phyloP scores from a whole-genome alignment of 1,140 invertebrate genomes.

The Lepidotrigona ventralis region DNA sequence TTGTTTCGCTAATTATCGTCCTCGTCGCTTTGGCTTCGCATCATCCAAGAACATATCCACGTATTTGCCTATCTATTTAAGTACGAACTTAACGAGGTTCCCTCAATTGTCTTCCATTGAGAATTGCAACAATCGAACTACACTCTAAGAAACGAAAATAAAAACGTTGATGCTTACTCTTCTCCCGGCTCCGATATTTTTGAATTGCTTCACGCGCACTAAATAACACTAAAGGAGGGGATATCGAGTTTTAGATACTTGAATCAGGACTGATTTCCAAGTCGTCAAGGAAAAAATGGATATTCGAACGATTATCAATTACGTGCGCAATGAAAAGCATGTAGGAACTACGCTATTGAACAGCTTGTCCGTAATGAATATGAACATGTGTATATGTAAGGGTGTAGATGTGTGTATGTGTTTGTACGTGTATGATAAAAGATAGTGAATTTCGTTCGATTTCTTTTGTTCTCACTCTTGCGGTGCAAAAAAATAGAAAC shows the following conservation, averaged over 20 bases:
- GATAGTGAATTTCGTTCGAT: conserved; percentile 21
- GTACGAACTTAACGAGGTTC: background rate
- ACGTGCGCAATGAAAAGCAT: conserved; percentile 50
- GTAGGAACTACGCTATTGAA: conserved; percentile 63
- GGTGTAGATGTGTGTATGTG: conserved; percentile 4
- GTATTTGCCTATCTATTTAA: background rate
- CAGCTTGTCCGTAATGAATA: conserved; percentile 35
- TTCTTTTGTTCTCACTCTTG: conserved; percentile 11
- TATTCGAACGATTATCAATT: conserved; percentile 43
- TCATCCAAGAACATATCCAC: conserved; percentile 1
- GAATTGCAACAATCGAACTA: background rate
- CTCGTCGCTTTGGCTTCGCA: conserved; percentile 71
- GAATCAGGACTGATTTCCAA: background rate
- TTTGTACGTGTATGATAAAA: background rate
- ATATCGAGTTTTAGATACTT: conserved; percentile 26
- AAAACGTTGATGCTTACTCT: background rate
- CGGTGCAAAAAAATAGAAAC: conserved; percentile 52
- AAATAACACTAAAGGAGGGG: background rate
- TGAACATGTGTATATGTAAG: background rate
- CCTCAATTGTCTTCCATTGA: background rate
- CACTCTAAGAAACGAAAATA: background rate
- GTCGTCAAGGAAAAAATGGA: background rate
- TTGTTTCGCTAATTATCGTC: conserved; percentile 39
- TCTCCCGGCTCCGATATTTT: too few relatives aligned
- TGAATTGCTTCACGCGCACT: conserved; percentile 7